Evolutionary conservation across 2,113 vertebrate genomes (phyloP).

Genomic region (Entomyzon cyanotis): DNA sequence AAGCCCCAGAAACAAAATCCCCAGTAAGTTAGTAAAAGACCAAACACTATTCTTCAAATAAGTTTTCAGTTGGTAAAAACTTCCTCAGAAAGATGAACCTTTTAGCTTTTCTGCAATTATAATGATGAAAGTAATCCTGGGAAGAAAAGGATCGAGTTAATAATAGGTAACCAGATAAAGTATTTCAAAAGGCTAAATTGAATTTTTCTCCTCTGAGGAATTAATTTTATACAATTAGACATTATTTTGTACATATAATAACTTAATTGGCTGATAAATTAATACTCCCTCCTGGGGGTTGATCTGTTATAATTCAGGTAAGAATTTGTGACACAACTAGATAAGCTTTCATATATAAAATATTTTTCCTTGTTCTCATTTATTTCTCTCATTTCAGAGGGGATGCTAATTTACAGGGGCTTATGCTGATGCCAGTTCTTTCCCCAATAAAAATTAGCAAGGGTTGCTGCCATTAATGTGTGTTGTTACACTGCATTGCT

Average conservation of each 20-base stretch:
- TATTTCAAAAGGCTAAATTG: conserved; percentile 8
- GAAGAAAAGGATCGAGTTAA: not conserved
- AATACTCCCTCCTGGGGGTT: not conserved
- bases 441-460: not conserved
- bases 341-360: not conserved
- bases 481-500: not conserved
- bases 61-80: not conserved
- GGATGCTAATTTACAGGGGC: not conserved
- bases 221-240: not conserved
- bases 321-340: not conserved
- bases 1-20: not conserved
- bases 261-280: not conserved
- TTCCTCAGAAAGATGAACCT: not conserved
- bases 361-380: not conserved
- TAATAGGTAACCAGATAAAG: conserved; percentile 3
- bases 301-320: not conserved
- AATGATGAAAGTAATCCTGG: not conserved
- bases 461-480: not conserved
- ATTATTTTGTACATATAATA: not conserved
- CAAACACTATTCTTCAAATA: not conserved
- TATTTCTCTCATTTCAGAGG: not conserved
- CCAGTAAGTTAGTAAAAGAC: not conserved
- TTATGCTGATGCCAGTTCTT: not conserved
- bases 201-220: not conserved
- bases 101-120: not conserved